Percentiles rank a stretch among this genome's conserved stretches.
These are phyloP conservation scores for Proctacanthus coquilletti DNA, from an alignment of 1,140 invertebrate genomes.

Conservation along the genomic window DNA sequence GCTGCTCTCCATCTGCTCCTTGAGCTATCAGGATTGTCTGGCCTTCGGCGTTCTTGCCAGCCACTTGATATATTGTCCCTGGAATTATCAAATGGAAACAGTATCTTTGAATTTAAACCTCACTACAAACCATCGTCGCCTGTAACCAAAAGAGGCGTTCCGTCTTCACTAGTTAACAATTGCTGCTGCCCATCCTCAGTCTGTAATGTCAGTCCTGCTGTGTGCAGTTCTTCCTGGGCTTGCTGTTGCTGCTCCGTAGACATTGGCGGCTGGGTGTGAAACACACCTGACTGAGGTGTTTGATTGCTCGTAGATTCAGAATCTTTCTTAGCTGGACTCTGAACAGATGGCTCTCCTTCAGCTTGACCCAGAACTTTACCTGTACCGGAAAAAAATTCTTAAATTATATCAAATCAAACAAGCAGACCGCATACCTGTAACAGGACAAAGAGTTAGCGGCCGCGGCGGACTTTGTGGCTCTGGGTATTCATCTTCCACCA, in stretches of 20 bases:
- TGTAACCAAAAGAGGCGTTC: constrained; percentile 42
- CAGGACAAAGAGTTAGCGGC: constrained; percentile 49
- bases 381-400: neutral
- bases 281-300: no score
- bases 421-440: constrained; percentile 32
- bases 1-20: constrained; percentile 50
- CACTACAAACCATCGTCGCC: constrained; percentile 56
- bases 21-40: constrained; percentile 53
- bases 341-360: constrained; percentile 42
- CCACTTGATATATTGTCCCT: constrained; percentile 36
- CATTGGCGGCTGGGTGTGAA: no score
- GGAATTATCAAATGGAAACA: neutral
- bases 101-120: constrained; percentile 25
- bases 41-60: constrained; percentile 59
- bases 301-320: no score
- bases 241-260: constrained; percentile 10
- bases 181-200: constrained; percentile 20
- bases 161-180: constrained; percentile 27
- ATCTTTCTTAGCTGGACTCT: no score
- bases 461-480: constrained; percentile 45
- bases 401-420: no score
- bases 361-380: constrained; percentile 49
- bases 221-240: constrained; percentile 13
- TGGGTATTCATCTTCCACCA: constrained; percentile 39
- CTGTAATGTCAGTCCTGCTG: constrained; percentile 19